These are phyloP conservation scores for Drosophila kohkoa DNA, from an alignment of 1,140 invertebrate genomes.

Conservation along the genomic window DNA sequence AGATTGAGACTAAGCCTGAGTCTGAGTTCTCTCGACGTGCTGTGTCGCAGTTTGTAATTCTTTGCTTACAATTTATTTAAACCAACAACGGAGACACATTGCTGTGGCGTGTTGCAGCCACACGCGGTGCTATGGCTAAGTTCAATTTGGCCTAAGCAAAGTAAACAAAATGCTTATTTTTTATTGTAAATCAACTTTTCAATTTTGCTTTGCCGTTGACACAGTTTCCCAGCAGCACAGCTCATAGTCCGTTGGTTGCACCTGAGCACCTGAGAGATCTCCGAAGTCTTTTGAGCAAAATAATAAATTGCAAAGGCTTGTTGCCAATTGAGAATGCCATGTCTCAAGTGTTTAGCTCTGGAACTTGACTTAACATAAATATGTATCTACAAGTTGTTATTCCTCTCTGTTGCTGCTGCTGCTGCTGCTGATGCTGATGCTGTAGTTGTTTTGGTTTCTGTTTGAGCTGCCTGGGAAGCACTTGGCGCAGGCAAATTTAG, in stretches of 20 bases:
- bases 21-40: slow-evolving; percentile 38
- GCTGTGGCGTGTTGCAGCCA: slow-evolving; percentile 27
- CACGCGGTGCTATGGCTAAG: slow-evolving; percentile 63
- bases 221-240: slow-evolving; percentile 61
- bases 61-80: slow-evolving; percentile 71
- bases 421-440: slow-evolving; percentile 12
- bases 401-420: slow-evolving; percentile 18
- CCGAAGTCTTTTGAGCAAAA: slow-evolving; percentile 44
- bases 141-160: slow-evolving; percentile 65
- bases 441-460: slow-evolving; percentile 1
- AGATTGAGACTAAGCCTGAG: slow-evolving; percentile 1
- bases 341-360: slow-evolving; percentile 60
- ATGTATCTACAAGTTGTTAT: slow-evolving; percentile 35
- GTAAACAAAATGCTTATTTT: slow-evolving; percentile 58
- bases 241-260: slow-evolving; percentile 44
- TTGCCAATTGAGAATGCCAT: slow-evolving; percentile 60
- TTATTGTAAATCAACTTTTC: slow-evolving; percentile 77
- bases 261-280: slow-evolving; percentile 47
- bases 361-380: slow-evolving; percentile 59
- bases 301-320: slow-evolving; percentile 73
- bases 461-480: slow-evolving; percentile 72
- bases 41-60: slow-evolving; percentile 49
- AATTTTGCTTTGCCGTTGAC: slow-evolving; percentile 69
- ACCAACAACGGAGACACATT: slow-evolving; percentile 37
- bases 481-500: slow-evolving; percentile 63